Evolutionary conservation across 2,797 vertebrate genomes (phyloP).

Genomic region (Alectoris magna): DNA sequence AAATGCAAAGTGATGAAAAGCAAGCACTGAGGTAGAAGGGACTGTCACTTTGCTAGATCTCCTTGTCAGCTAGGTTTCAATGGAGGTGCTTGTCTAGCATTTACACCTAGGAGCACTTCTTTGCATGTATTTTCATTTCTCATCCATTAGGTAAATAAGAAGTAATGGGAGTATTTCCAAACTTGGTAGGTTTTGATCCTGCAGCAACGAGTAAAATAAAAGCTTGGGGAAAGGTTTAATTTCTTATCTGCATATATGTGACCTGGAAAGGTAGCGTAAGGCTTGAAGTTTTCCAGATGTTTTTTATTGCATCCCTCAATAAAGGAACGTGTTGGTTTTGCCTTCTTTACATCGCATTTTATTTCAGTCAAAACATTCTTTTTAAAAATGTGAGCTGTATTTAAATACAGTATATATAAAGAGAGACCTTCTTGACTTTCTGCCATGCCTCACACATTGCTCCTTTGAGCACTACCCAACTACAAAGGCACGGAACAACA

Average conservation of each 20-base stretch:
- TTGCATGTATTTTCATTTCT: slow-evolving; percentile 22
- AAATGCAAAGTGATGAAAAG: not conserved
- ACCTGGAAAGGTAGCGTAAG: not conserved
- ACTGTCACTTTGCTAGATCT: not conserved
- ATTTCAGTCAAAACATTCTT: not conserved
- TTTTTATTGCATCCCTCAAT: not conserved
- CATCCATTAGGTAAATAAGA: slow-evolving; percentile 6
- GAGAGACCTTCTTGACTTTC: too few relatives aligned
- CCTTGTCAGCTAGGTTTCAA: not conserved
- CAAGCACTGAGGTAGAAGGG: not conserved
- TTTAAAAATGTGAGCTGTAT: not conserved
- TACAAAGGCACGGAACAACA: not conserved
- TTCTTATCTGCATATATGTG: not conserved
- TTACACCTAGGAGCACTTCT: not conserved
- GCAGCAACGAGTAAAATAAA: not conserved
- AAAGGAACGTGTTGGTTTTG: not conserved
- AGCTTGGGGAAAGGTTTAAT: not conserved
- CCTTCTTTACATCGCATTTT: not conserved
- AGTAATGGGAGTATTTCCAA: not conserved
- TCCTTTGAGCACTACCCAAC: not conserved
- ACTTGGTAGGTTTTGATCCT: not conserved
- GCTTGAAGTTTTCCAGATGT: not conserved
- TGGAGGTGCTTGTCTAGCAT: not conserved
- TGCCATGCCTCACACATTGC: not conserved
- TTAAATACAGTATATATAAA: not conserved